phyloP scores from a whole-genome alignment of 2,888 invertebrate genomes.

The Eristalinus aeneus region DNA sequence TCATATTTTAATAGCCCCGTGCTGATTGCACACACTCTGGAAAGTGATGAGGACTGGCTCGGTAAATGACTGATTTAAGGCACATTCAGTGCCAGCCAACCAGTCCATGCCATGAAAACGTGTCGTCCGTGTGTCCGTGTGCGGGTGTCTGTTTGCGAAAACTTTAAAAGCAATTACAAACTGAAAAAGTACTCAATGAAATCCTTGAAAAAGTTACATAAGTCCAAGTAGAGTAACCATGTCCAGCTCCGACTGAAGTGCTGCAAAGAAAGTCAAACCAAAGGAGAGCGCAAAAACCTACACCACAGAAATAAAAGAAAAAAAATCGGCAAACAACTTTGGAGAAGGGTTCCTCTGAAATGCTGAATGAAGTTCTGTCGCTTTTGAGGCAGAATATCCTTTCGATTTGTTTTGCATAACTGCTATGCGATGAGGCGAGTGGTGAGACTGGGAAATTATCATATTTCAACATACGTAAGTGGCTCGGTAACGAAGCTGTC shows the following conservation, averaged over 20 bases:
- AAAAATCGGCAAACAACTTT: background rate
- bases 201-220: slow-evolving; percentile 3
- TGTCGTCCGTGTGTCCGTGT: background rate
- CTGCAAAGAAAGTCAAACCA: background rate
- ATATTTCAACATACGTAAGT: slow-evolving; percentile 32
- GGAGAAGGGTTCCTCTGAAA: background rate
- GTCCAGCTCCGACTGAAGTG: background rate
- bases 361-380: slow-evolving; percentile 18
- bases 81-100: background rate
- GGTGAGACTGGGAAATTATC: slow-evolving; percentile 21
- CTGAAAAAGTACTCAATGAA: slow-evolving; percentile 7
- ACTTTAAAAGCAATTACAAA: slow-evolving; percentile 33
- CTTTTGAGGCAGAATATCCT: slow-evolving; percentile 40
- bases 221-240: slow-evolving; percentile 13
- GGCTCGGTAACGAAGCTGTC: background rate
- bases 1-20: slow-evolving; percentile 47
- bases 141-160: background rate
- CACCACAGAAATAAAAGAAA: background rate
- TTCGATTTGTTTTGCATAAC: slow-evolving; percentile 60
- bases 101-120: background rate
- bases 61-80: slow-evolving; percentile 35
- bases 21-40: background rate
- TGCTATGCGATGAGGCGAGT: slow-evolving; percentile 8
- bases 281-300: background rate
- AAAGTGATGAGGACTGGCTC: background rate